These are phyloP conservation scores for Alectura lathami DNA, from an alignment of 2,113 vertebrate genomes.

Conservation along the genomic window DNA sequence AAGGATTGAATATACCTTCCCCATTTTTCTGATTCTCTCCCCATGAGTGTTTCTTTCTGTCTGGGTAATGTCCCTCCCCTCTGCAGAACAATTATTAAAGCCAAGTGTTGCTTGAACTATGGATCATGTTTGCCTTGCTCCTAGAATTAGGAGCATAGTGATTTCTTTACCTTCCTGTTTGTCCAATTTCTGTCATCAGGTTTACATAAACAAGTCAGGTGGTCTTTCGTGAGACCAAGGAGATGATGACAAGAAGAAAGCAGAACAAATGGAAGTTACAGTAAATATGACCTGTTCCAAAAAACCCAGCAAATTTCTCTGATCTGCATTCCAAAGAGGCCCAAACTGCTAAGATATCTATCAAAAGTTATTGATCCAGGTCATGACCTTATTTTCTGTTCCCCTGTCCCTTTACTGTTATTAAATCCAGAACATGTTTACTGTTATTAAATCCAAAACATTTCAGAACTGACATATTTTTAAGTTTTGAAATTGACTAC, in stretches of 20 bases:
- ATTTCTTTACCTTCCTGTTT: conserved; percentile 42
- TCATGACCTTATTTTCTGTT: not conserved
- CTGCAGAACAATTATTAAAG: conserved; percentile 33
- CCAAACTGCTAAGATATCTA: not conserved
- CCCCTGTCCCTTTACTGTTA: not conserved
- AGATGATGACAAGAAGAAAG: conserved; percentile 11
- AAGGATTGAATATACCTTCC: conserved; percentile 41
- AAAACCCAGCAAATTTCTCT: not conserved
- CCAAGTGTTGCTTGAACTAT: conserved; percentile 35
- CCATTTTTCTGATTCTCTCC: not conserved
- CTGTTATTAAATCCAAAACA: not conserved
- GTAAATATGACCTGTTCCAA: not conserved
- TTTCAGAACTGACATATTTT: not conserved
- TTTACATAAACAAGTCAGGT: conserved; percentile 33
- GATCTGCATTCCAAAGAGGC: not conserved
- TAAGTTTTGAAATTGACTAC: not conserved
- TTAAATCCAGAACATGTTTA: not conserved
- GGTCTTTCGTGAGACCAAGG: not conserved
- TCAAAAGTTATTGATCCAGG: not conserved
- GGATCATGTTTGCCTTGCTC: conserved; percentile 13
- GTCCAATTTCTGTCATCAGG: conserved; percentile 23
- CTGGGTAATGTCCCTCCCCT: not conserved
- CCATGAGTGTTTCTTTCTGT: not conserved
- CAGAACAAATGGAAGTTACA: not conserved
- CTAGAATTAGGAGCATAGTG: not conserved